Evolutionary conservation across 2,797 vertebrate species (phyloP).

Genomic region (Amniataba percoides): DNA sequence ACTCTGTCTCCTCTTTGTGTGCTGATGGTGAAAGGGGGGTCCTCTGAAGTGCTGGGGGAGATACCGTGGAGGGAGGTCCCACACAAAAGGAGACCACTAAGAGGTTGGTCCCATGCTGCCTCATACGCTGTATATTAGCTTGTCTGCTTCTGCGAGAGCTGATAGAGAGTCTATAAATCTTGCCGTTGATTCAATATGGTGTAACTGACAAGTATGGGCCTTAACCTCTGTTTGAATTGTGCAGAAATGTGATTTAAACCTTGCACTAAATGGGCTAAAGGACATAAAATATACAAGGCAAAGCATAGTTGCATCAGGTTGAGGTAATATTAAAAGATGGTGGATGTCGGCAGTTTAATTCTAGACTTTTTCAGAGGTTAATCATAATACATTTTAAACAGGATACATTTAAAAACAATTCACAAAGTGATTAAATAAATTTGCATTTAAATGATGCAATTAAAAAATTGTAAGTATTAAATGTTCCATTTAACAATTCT

Average conservation of each 20-base stretch:
- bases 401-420: constrained; percentile 16
- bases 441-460: constrained; percentile 40
- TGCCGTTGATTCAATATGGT: constrained; percentile 42
- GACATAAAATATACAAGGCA: constrained; percentile 14
- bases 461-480: constrained; percentile 17
- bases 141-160: constrained; percentile 34
- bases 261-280: neutral
- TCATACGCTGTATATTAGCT: constrained; percentile 46
- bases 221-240: constrained; percentile 4
- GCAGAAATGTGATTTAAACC: constrained; percentile 13
- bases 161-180: constrained; percentile 39
- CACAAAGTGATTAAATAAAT: constrained; percentile 19
- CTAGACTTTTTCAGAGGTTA: neutral
- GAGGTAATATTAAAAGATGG: neutral
- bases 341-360: neutral
- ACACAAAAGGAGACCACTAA: constrained; percentile 61
- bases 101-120: constrained; percentile 48
- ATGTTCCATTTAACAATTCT: constrained; percentile 10
- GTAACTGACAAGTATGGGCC: constrained; percentile 1
- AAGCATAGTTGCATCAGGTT: neutral
- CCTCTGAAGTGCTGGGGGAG: constrained; percentile 50
- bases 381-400: constrained; percentile 24
- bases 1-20: constrained; percentile 72
- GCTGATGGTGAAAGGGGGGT: constrained; percentile 38
- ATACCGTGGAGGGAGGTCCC: constrained; percentile 48